phyloP scores from a whole-genome alignment of 2,797 vertebrate species.

The Vultur gryphus region DNA sequence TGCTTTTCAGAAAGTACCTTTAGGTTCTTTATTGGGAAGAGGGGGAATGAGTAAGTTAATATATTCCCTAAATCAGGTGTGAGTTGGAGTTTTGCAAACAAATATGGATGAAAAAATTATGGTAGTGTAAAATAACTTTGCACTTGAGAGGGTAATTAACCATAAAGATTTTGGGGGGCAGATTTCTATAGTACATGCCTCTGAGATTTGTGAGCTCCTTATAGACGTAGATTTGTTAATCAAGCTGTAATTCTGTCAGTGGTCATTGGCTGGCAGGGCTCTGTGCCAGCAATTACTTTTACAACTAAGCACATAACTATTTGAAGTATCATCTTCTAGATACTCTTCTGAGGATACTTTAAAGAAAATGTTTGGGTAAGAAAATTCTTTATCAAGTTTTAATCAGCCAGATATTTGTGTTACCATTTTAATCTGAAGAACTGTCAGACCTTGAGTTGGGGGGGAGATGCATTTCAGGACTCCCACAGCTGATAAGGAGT shows the following conservation, averaged over 20 bases:
- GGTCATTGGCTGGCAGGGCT: neutral
- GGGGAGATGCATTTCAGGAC: neutral
- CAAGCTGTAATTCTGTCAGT: neutral
- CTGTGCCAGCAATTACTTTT: neutral
- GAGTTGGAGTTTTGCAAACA: neutral
- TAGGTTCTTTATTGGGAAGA: neutral
- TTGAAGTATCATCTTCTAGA: neutral
- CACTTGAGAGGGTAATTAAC: neutral
- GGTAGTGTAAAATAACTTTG: neutral
- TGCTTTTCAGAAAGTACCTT: neutral
- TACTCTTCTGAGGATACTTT: neutral
- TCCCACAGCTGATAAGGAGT: neutral
- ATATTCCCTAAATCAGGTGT: neutral
- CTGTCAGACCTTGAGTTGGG: neutral
- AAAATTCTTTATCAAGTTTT: neutral
- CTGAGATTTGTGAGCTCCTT: neutral
- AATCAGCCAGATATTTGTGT: neutral
- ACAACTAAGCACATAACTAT: neutral
- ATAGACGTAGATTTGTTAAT: neutral
- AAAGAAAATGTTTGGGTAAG: neutral
- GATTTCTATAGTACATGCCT: neutral
- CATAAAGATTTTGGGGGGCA: neutral
- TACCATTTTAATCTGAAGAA: neutral
- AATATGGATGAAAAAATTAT: neutral
- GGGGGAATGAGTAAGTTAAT: neutral